Conservation (phyloP, 2,888 invertebrate species). For the Agrochola circellaris region DNA sequence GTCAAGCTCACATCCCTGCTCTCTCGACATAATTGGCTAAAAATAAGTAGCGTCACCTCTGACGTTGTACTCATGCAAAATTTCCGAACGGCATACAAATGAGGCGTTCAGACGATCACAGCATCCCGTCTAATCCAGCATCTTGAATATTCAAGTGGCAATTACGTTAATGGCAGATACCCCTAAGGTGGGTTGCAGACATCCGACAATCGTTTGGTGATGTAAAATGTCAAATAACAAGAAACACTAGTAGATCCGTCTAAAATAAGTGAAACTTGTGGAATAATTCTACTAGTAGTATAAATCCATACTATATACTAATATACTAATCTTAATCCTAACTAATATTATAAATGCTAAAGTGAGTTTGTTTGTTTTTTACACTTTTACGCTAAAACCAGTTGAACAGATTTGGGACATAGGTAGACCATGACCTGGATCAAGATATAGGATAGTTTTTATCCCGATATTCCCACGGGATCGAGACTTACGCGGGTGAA, state of each 20-base stretch:
- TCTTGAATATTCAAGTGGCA: conserved; percentile 78
- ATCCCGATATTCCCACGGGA: too few relatives aligned
- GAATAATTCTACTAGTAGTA: neutral
- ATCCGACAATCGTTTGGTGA: conserved; percentile 6
- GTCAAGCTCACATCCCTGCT: neutral
- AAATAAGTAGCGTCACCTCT: conserved; percentile 55
- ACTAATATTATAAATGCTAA: too few relatives aligned
- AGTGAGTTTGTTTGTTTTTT: too few relatives aligned
- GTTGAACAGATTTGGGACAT: too few relatives aligned
- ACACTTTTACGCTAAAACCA: too few relatives aligned
- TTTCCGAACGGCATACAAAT: conserved; percentile 71
- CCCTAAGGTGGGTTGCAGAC: conserved; percentile 41
- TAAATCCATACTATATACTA: too few relatives aligned
- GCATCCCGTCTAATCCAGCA: conserved; percentile 70
- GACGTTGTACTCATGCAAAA: conserved; percentile 65
- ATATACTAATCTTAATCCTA: too few relatives aligned
- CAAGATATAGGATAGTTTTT: too few relatives aligned
- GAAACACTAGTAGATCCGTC: neutral
- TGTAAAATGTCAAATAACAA: neutral
- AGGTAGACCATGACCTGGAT: too few relatives aligned
- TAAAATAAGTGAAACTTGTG: neutral
- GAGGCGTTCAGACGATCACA: conserved; percentile 68
- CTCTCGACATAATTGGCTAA: conserved; percentile 40
- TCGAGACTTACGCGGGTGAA: too few relatives aligned
- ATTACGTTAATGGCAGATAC: conserved; percentile 76